A percentile compares a stretch with the other conserved stretches of the same genome.
Conservation (phyloP, 2,888 invertebrate species). For the Trissolcus brochymenae region DNA sequence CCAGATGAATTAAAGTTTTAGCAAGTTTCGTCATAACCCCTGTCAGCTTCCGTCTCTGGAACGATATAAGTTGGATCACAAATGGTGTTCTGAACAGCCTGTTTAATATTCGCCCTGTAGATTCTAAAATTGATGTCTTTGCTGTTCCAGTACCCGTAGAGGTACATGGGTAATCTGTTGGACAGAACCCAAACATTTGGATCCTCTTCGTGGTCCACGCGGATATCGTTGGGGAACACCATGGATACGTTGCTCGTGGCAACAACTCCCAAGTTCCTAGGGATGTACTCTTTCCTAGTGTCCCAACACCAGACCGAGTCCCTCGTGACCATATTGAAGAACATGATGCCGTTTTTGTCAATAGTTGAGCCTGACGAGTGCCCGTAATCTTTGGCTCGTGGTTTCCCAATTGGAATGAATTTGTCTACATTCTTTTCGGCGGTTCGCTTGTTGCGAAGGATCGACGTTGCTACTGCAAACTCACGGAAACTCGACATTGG, state of each 20-base stretch:
- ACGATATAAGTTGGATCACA: slow-evolving; percentile 81
- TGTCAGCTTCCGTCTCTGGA: slow-evolving; percentile 52
- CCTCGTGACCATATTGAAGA: slow-evolving; percentile 86
- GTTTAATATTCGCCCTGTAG: slow-evolving; percentile 81
- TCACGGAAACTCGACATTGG: slow-evolving; percentile 89
- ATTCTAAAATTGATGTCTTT: slow-evolving; percentile 86
- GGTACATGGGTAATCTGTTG: slow-evolving; percentile 85
- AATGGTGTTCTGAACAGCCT: slow-evolving; percentile 82
- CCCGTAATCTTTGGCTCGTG: slow-evolving; percentile 77
- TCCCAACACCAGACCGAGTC: slow-evolving; percentile 90
- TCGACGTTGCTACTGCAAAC: slow-evolving; percentile 83
- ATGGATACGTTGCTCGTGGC: slow-evolving; percentile 81
- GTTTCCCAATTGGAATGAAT: slow-evolving; percentile 71
- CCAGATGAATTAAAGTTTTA: background rate
- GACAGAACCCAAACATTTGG: slow-evolving; percentile 88
- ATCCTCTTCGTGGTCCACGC: slow-evolving; percentile 83
- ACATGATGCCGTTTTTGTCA: slow-evolving; percentile 85
- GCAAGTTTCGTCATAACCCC: slow-evolving; percentile 50
- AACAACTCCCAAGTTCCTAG: slow-evolving; percentile 81
- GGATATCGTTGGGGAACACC: slow-evolving; percentile 88
- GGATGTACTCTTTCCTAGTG: slow-evolving; percentile 82
- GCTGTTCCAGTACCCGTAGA: slow-evolving; percentile 81
- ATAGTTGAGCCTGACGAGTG: slow-evolving; percentile 87
- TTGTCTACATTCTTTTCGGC: slow-evolving; percentile 67
- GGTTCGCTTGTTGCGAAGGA: slow-evolving; percentile 80